phyloP scores from a whole-genome alignment of 2,888 invertebrate species.

The Epinotia demarniana region DNA sequence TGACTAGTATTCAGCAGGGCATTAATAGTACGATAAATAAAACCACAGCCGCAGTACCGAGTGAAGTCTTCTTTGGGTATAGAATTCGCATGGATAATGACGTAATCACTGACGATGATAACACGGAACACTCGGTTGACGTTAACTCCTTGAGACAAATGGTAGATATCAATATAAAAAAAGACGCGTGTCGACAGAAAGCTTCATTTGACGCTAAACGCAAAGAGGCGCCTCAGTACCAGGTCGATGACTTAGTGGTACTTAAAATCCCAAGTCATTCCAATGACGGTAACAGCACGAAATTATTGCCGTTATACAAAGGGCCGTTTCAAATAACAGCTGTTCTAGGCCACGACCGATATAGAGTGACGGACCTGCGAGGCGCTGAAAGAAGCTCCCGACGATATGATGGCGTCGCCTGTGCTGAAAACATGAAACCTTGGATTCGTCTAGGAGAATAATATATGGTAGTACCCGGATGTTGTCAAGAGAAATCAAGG shows the following conservation, averaged over 20 bases:
- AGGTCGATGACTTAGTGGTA: slow-evolving; percentile 48
- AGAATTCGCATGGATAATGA: slow-evolving; percentile 45
- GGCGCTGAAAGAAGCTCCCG: not conserved
- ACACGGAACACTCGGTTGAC: slow-evolving; percentile 29
- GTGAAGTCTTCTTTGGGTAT: slow-evolving; percentile 49
- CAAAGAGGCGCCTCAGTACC: slow-evolving; percentile 45
- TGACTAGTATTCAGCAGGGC: slow-evolving; percentile 50
- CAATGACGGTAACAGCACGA: slow-evolving; percentile 52
- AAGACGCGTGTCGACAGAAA: slow-evolving; percentile 46
- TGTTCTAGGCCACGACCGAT: slow-evolving; percentile 49
- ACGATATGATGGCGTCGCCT: not conserved
- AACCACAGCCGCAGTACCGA: slow-evolving; percentile 47
- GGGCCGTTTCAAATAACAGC: slow-evolving; percentile 50
- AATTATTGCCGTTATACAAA: slow-evolving; percentile 49
- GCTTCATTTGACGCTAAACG: slow-evolving; percentile 46
- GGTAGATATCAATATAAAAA: slow-evolving; percentile 48
- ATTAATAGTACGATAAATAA: slow-evolving; percentile 48
- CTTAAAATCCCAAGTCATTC: slow-evolving; percentile 49
- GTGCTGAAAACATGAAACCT: slow-evolving; percentile 10
- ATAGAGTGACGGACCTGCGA: not conserved
- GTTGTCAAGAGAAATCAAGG: not conserved
- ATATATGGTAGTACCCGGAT: not conserved
- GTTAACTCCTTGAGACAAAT: slow-evolving; percentile 43
- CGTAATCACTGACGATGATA: slow-evolving; percentile 38
- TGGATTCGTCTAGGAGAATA: not conserved